Evolutionary conservation across 2,888 invertebrate genomes (phyloP), one percentile per base, ranked within the genome.

Genomic region (Marasmarcha lunaedactyla): DNA sequence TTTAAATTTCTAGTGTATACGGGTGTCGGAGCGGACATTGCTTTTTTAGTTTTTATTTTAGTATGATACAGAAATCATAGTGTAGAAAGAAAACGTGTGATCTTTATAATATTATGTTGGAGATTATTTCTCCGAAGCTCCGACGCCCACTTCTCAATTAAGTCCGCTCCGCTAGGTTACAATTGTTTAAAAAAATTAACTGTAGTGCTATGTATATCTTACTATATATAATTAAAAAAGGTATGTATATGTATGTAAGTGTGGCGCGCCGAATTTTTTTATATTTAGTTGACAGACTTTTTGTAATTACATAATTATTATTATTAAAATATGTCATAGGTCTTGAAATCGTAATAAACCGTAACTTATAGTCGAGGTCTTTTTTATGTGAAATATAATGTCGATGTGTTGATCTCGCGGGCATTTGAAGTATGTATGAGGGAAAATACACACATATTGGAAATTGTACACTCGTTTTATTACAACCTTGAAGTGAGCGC

Each of bases 211-310:
- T 71, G 66, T 73, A 69, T 73, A 68, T 68, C 59, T 62, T 61
- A 61, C 52, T 57, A 55, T 67, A 62, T 69, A 57, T 62, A 60
- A 30, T n/a, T 30, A 54, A 54, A 52, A 50, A 57, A 39, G n/a
- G 48, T 62, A 74, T 73, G 69, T 78, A 73, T 74, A 71, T 77
- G 61, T 67, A 68, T 68, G 69, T 77, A 70, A 73, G 76, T 56
- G 64, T 54, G 71, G 72, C 77, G 72, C 66, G 64, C 68, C 63
- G 62, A 52, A 52, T 45, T 49, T 63, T n/a, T 71, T 72, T 79
- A 69, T 78, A 77, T 79, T 81, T 81, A 81, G 78, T 81, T 74
- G 70, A 71, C 71, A 68, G 63, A 72, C 69, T 69, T 69, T 71
- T 74, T 79, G 81, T 81, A 81, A 79, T 81, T 79, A 78, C 63